Percentiles rank a stretch among this genome's conserved stretches.
Conservation (phyloP, 2,113 vertebrate genomes). For the Acanthochromis polyacanthus region DNA sequence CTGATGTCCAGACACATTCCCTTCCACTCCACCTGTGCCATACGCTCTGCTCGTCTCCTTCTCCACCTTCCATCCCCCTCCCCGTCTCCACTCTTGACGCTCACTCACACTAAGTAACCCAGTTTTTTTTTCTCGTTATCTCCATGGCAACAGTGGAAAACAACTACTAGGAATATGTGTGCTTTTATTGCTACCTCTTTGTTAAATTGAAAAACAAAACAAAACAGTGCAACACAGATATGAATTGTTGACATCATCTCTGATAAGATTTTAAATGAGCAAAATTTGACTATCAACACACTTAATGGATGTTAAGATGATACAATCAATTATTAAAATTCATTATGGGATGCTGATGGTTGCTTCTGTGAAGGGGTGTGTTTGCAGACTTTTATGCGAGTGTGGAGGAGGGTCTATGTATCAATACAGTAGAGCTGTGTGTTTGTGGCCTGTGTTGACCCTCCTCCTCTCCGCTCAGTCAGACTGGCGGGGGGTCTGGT, state of each 20-base stretch:
- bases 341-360: background rate
- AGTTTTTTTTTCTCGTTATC: slow-evolving; percentile 60
- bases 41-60: slow-evolving; percentile 36
- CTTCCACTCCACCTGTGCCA: slow-evolving; percentile 82
- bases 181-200: background rate
- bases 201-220: background rate
- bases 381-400: slow-evolving; percentile 26
- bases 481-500: slow-evolving; percentile 67
- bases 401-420: slow-evolving; percentile 22
- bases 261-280: background rate
- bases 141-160: slow-evolving; percentile 63
- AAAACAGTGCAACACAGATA: background rate
- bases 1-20: slow-evolving; percentile 79
- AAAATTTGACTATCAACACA: background rate
- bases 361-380: background rate
- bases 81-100: slow-evolving; percentile 34
- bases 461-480: slow-evolving; percentile 38
- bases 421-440: slow-evolving; percentile 2
- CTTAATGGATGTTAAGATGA: slow-evolving; percentile 9
- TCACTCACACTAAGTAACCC: slow-evolving; percentile 67
- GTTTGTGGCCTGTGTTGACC: slow-evolving; percentile 46
- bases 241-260: background rate
- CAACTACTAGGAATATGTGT: background rate
- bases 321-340: slow-evolving; percentile 29
- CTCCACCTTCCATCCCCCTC: slow-evolving; percentile 58